Evolutionary conservation across 2,797 vertebrate genomes (phyloP).

Genomic region (Macrochelys suwanniensis): DNA sequence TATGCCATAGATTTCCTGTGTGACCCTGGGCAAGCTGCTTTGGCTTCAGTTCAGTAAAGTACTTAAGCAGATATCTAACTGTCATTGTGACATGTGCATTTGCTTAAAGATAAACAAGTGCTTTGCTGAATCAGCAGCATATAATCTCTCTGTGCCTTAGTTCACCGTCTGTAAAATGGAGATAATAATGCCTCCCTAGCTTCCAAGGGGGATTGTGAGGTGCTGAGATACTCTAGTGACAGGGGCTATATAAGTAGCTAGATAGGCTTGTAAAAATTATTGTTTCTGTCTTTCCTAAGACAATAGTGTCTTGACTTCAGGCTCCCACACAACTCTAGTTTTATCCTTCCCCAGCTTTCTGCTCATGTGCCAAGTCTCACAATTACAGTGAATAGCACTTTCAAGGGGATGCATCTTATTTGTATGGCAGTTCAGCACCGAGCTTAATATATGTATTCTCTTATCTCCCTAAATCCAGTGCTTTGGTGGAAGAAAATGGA

Average conservation of each 20-base stretch:
- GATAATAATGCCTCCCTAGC: neutral
- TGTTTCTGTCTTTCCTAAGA: neutral
- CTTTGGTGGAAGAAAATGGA: conserved; percentile 51
- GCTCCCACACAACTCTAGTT: neutral
- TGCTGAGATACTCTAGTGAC: neutral
- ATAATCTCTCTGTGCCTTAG: conserved; percentile 18
- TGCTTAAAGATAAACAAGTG: neutral
- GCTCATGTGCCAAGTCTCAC: neutral
- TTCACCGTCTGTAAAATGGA: conserved; percentile 7
- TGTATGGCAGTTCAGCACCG: conserved; percentile 64
- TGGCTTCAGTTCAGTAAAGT: neutral
- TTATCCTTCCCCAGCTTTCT: neutral
- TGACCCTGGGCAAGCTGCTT: neutral
- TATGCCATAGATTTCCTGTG: neutral
- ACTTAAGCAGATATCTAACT: neutral
- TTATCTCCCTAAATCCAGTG: conserved; percentile 49
- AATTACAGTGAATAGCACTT: conserved; percentile 57
- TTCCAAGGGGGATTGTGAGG: neutral
- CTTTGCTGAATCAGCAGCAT: neutral
- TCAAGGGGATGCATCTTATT: conserved; percentile 49
- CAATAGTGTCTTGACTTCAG: neutral
- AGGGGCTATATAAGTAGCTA: neutral
- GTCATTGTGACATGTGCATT: neutral
- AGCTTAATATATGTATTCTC: conserved; percentile 73
- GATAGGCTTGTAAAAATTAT: neutral